Evolutionary conservation across 2,113 vertebrate species (phyloP).

Genomic region (Tiliqua scincoides): DNA sequence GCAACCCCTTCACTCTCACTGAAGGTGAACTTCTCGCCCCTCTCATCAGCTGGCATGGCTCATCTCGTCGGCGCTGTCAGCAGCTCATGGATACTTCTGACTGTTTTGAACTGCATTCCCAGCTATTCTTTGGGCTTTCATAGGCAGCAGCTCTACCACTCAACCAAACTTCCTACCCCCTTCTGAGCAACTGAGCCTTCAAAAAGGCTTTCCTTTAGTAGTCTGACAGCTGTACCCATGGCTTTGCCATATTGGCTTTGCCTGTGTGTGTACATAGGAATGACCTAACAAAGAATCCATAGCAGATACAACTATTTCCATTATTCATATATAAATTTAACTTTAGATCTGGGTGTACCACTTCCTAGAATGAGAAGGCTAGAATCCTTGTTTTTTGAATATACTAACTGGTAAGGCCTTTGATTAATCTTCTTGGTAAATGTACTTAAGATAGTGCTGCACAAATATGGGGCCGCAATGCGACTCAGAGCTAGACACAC

Average conservation of each 20-base stretch:
- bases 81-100: too few relatives aligned
- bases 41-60: too few relatives aligned
- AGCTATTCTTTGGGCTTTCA: too few relatives aligned
- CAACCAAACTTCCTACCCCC: not conserved
- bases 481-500: not conserved
- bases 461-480: too few relatives aligned
- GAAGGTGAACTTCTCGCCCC: too few relatives aligned
- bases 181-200: not conserved
- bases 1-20: too few relatives aligned
- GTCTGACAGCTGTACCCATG: not conserved
- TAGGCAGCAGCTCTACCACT: too few relatives aligned
- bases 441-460: not conserved
- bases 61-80: too few relatives aligned
- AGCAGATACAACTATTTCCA: not conserved
- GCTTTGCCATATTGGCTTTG: not conserved
- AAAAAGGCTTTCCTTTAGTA: not conserved
- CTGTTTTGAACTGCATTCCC: too few relatives aligned
- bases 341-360: not conserved
- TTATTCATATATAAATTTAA: too few relatives aligned
- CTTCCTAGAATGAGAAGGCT: not conserved
- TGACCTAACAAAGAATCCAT: conserved; percentile 3
- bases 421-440: not conserved
- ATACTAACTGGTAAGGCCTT: not conserved
- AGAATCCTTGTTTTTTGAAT: conserved; percentile 15
- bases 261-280: not conserved